These are phyloP conservation scores for Tinea trinotella DNA, from an alignment of 2,888 invertebrate species.

Conservation along the genomic window DNA sequence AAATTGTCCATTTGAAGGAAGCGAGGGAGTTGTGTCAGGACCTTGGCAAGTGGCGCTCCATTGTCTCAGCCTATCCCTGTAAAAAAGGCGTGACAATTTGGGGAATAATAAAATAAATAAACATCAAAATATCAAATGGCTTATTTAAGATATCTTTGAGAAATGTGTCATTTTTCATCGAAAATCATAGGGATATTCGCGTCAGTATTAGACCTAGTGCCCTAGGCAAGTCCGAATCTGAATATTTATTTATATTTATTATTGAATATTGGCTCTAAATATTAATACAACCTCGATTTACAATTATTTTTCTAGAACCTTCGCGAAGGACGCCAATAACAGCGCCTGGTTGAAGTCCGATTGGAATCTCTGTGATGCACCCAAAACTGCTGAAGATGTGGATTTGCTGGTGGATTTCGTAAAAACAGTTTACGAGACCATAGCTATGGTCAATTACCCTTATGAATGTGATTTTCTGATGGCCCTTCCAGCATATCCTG, in stretches of 20 bases:
- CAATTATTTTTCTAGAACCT: constrained; percentile 45
- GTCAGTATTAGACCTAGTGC: no score
- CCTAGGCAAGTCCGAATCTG: no score
- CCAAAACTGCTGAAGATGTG: constrained; percentile 64
- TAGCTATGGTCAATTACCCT: constrained; percentile 98
- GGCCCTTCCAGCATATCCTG: constrained; percentile 88
- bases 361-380: constrained; percentile 83
- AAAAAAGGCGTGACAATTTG: no score
- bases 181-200: no score
- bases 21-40: no score
- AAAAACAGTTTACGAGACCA: constrained; percentile 78
- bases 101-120: no score
- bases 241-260: background rate
- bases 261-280: background rate
- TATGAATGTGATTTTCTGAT: constrained; percentile 87
- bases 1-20: no score
- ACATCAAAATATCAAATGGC: no score
- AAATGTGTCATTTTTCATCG: no score
- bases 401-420: constrained; percentile 78
- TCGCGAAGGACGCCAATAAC: constrained; percentile 74
- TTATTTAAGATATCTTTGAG: no score
- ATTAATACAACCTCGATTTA: background rate
- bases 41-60: no score
- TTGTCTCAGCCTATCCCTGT: no score
- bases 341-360: constrained; percentile 77